Percentiles rank a stretch among this genome's conserved stretches.
Conservation (phyloP, 2,113 vertebrate species). For the Corydoras maculifer region DNA sequence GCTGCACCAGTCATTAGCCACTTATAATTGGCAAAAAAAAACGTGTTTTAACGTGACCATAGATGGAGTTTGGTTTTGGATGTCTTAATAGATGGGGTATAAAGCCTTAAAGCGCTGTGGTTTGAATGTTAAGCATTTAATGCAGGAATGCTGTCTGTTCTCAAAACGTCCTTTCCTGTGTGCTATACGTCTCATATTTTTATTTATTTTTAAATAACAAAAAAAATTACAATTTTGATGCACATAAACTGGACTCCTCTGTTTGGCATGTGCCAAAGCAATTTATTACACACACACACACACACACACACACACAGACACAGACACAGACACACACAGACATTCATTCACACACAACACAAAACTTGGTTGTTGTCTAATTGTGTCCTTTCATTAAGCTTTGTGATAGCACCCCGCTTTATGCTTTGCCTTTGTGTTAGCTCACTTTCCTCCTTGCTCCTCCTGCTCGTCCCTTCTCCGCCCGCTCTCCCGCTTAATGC, state of each 20-base stretch:
- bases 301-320: no score
- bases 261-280: no score
- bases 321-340: no score
- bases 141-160: no score
- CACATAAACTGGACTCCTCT: no score
- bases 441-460: conserved; percentile 27
- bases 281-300: no score
- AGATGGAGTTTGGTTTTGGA: conserved; percentile 14
- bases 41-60: conserved; percentile 24
- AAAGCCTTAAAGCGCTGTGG: conserved; percentile 6
- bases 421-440: conserved; percentile 13
- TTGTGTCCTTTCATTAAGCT: conserved; percentile 56
- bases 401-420: conserved; percentile 45
- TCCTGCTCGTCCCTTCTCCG: conserved; percentile 48
- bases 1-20: conserved; percentile 40
- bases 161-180: no score
- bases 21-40: conserved; percentile 41
- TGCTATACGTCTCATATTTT: no score
- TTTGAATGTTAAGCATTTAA: conserved; percentile 24
- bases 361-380: conserved; percentile 43
- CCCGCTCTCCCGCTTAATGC: conserved; percentile 58
- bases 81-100: conserved; percentile 25
- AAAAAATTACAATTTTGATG: no score
- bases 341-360: conserved; percentile 8
- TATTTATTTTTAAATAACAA: no score